Evolutionary conservation across 1,140 invertebrate genomes (phyloP).

Genomic region (Brachionus koreanus): DNA sequence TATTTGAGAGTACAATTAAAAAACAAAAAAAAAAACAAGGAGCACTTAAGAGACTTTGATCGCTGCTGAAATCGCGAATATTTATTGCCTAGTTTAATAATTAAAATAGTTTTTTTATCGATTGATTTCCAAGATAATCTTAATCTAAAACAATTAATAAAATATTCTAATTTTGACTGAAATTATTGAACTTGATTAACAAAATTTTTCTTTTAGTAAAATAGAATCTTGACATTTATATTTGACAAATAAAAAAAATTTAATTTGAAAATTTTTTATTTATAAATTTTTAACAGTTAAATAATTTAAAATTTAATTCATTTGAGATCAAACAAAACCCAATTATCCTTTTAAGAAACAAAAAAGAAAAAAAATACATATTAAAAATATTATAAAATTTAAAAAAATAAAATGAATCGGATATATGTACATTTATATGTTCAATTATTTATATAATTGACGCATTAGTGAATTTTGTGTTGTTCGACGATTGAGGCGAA

Average conservation of each 20-base stretch:
- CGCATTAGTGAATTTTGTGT: slow-evolving; percentile 25
- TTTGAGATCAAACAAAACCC: background rate
- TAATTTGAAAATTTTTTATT: background rate
- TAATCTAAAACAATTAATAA: slow-evolving; percentile 13
- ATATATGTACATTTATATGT: slow-evolving; percentile 1
- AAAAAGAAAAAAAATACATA: background rate
- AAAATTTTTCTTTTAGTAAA: background rate
- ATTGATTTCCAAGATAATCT: slow-evolving; percentile 26
- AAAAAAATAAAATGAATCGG: slow-evolving; percentile 30
- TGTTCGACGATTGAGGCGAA: slow-evolving; percentile 20
- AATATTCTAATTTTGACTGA: background rate
- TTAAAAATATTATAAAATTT: background rate
- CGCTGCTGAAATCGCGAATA: background rate
- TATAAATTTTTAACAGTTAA: slow-evolving; percentile 1
- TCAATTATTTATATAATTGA: slow-evolving; percentile 6
- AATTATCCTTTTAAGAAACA: background rate
- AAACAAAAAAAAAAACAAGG: background rate
- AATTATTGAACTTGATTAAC: background rate
- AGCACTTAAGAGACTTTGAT: slow-evolving; percentile 38
- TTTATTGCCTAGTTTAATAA: slow-evolving; percentile 5
- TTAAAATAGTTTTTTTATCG: background rate
- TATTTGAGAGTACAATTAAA: slow-evolving; percentile 1
- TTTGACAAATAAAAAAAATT: background rate
- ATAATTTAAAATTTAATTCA: slow-evolving; percentile 13
- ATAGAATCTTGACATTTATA: background rate